Evolutionary conservation across 2,888 invertebrate species (phyloP).

Genomic region (Minunthozetes semirufus): DNA sequence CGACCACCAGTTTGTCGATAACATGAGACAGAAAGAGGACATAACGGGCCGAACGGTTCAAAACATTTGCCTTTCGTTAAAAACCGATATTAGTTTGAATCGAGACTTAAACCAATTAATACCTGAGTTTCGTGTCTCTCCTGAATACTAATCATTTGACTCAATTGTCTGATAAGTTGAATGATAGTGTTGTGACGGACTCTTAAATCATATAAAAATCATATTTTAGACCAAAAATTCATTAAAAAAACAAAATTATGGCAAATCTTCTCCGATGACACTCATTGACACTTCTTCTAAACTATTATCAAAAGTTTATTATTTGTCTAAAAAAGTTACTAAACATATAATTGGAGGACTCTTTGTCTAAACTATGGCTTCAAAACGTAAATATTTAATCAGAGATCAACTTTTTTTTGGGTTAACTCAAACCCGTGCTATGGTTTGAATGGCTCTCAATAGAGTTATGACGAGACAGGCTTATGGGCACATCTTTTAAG

Average conservation of each 20-base stretch:
- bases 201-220: not conserved
- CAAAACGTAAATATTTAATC: no score
- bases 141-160: not conserved
- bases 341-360: no score
- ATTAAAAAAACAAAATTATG: not conserved
- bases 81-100: not conserved
- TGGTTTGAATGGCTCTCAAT: no score
- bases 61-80: not conserved
- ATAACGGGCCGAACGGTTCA: conserved; percentile 17
- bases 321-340: no score
- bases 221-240: not conserved
- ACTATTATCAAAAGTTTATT: no score
- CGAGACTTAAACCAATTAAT: not conserved
- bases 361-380: no score
- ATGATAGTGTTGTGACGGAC: conserved; percentile 11
- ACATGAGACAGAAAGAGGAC: conserved; percentile 6
- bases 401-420: no score
- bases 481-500: no score
- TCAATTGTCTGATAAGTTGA: conserved; percentile 5
- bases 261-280: no score
- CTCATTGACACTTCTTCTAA: no score
- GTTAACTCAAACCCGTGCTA: no score
- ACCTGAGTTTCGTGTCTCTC: conserved; percentile 16
- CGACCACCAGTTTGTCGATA: not conserved
- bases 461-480: no score